A percentile compares a stretch with the other conserved stretches of the same genome.
These are phyloP conservation scores for Pasiphila rectangulata DNA, from an alignment of 2,888 invertebrate genomes.

Conservation along the genomic window DNA sequence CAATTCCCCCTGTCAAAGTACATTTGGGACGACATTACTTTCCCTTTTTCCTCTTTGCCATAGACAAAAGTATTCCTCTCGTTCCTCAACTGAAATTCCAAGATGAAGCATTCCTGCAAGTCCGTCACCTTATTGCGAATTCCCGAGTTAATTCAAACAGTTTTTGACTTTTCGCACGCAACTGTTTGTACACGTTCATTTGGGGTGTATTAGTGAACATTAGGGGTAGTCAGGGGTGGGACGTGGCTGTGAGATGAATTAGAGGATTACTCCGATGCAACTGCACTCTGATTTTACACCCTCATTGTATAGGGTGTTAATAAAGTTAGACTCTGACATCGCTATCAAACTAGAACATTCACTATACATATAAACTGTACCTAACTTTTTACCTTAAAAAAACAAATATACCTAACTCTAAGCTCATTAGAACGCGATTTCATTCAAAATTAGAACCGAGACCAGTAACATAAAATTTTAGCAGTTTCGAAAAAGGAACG, in stretches of 20 bases:
- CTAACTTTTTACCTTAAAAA: not conserved
- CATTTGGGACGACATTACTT: not conserved
- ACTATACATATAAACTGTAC: not conserved
- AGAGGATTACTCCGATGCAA: slow-evolving; percentile 77
- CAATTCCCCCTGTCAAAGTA: not conserved
- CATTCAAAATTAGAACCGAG: no score
- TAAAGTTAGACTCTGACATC: slow-evolving; percentile 3
- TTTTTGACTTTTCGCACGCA: slow-evolving; percentile 78
- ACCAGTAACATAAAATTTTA: not conserved
- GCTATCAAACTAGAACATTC: not conserved
- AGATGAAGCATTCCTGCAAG: slow-evolving; percentile 15
- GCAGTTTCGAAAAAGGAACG: not conserved
- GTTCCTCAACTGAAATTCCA: slow-evolving; percentile 3
- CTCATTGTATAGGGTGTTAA: slow-evolving; percentile 58
- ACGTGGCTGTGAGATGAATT: slow-evolving; percentile 69
- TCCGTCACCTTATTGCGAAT: slow-evolving; percentile 21
- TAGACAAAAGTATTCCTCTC: not conserved
- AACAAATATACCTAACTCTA: no score
- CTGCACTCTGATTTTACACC: slow-evolving; percentile 79
- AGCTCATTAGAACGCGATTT: no score
- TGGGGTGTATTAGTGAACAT: slow-evolving; percentile 63
- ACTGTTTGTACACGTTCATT: slow-evolving; percentile 64
- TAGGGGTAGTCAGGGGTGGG: slow-evolving; percentile 48
- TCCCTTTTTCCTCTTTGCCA: not conserved
- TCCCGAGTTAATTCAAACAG: slow-evolving; percentile 19